Evolutionary conservation across 2,797 vertebrate species (phyloP).

Genomic region (Acestrorhynchus altus): DNA sequence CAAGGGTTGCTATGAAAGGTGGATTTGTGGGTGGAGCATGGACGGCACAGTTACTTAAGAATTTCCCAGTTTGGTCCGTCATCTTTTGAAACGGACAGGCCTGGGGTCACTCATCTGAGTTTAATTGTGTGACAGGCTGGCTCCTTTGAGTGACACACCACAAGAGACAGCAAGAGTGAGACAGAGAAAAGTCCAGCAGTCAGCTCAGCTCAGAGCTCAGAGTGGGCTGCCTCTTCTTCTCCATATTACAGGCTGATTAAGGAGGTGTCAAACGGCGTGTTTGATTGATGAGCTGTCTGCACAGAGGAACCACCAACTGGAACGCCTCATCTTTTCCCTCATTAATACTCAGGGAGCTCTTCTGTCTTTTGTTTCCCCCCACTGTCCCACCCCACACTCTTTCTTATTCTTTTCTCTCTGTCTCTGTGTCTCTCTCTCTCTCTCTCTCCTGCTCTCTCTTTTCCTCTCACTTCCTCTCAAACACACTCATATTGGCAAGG

Average conservation of each 20-base stretch:
- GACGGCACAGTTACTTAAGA: not conserved
- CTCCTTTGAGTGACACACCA: not conserved
- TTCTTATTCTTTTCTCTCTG: not conserved
- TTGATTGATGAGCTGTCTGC: conserved; percentile 70
- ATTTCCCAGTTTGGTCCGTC: too few relatives aligned
- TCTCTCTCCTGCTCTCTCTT: conserved; percentile 37
- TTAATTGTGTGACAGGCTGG: not conserved
- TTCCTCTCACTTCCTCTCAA: conserved; percentile 36
- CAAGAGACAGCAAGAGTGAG: not conserved
- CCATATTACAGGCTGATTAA: conserved; percentile 63
- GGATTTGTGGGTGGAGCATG: not conserved
- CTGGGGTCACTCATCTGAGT: not conserved
- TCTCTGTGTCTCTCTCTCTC: conserved; percentile 35
- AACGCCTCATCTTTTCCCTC: conserved; percentile 56
- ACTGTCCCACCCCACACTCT: not conserved
- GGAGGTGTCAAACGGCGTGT: conserved; percentile 58
- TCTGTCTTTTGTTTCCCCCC: not conserved
- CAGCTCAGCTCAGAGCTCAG: not conserved
- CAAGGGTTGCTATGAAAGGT: not conserved
- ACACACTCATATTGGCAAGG: conserved; percentile 38
- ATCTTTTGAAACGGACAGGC: not conserved
- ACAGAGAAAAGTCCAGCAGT: not conserved
- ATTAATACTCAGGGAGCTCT: conserved; percentile 57
- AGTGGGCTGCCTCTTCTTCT: conserved; percentile 24
- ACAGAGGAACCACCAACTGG: conserved; percentile 48